Percentiles rank a stretch among this genome's conserved stretches.
phyloP scores from a whole-genome alignment of 2,113 vertebrate genomes.

The Dasypus novemcinctus region DNA sequence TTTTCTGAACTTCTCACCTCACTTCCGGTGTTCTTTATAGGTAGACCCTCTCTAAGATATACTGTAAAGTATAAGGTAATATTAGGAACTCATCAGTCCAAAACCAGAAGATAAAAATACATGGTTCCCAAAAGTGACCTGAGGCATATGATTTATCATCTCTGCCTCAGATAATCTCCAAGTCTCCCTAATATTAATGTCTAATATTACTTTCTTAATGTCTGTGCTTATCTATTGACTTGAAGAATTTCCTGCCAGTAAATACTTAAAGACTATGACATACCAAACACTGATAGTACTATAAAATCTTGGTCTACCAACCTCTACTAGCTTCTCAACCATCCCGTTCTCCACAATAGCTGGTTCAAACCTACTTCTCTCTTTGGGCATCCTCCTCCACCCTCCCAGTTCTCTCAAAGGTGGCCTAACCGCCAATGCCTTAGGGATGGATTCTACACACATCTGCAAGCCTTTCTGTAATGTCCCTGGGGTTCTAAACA shows the following conservation, averaged over 20 bases:
- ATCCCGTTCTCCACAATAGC: neutral
- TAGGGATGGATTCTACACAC: neutral
- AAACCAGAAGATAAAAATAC: neutral
- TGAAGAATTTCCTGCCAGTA: constrained; percentile 20
- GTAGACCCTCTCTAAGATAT: neutral
- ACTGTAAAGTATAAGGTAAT: neutral
- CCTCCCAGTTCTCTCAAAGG: neutral
- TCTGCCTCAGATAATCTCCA: neutral
- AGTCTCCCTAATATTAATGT: neutral
- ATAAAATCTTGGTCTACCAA: neutral
- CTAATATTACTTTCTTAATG: neutral
- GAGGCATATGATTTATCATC: neutral
- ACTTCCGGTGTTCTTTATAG: neutral
- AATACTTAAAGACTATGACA: neutral
- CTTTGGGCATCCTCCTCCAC: neutral
- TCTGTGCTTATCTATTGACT: neutral
- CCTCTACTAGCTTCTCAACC: neutral
- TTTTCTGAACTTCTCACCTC: neutral
- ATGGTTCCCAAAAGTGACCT: neutral
- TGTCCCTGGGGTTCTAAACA: neutral
- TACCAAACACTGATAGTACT: neutral
- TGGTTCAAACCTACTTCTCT: neutral
- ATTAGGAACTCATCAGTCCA: neutral
- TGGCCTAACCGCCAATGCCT: neutral
- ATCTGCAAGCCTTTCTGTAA: neutral